A percentile compares a stretch with the other conserved stretches of the same genome.
Conservation (phyloP, 2,113 vertebrate genomes). For the Pollachius pollachius region DNA sequence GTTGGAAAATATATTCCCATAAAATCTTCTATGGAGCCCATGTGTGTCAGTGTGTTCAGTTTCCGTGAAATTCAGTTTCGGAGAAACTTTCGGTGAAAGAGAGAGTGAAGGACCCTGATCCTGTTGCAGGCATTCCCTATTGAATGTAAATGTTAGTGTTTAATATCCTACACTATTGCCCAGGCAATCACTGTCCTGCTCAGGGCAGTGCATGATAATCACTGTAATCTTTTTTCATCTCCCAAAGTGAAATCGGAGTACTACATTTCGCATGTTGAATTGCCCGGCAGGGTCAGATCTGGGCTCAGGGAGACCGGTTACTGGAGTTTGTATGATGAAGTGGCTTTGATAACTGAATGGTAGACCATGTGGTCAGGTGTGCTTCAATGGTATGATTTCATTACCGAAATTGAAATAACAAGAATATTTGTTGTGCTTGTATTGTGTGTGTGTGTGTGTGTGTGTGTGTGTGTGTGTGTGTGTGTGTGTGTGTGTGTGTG, state of each 20-base stretch:
- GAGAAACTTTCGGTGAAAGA: too few relatives aligned
- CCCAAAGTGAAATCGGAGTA: slow-evolving; percentile 35
- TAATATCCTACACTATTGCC: not conserved
- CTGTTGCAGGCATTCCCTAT: not conserved
- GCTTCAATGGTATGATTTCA: slow-evolving; percentile 25
- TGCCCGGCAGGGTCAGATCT: slow-evolving; percentile 32
- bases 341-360: slow-evolving; percentile 3
- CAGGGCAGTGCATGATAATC: slow-evolving; percentile 28
- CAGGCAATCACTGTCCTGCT: slow-evolving; percentile 29
- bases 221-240: slow-evolving; percentile 31
- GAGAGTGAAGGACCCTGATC: too few relatives aligned
- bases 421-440: not conserved
- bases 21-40: too few relatives aligned
- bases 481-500: not conserved
- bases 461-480: not conserved
- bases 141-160: not conserved
- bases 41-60: not conserved
- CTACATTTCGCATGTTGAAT: slow-evolving; percentile 35
- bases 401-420: not conserved
- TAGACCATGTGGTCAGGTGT: not conserved
- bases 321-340: not conserved
- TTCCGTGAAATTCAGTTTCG: too few relatives aligned
- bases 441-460: slow-evolving; percentile 9
- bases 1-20: too few relatives aligned
- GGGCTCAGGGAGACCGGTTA: not conserved